Conservation (phyloP, 2,888 invertebrate genomes). For the Drosophila hawaiiensis region DNA sequence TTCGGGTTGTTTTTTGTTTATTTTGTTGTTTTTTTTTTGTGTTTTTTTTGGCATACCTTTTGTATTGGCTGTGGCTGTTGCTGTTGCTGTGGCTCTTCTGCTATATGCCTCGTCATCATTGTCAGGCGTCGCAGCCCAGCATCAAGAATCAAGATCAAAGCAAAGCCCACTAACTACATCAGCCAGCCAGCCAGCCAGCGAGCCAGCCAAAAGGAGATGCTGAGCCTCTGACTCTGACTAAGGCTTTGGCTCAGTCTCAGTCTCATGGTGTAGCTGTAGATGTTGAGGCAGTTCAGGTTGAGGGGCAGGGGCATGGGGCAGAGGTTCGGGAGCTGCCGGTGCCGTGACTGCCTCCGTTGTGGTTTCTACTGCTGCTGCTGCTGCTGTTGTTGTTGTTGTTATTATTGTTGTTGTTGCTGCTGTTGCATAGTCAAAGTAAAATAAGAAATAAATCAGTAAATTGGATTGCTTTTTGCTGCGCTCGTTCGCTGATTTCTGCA, state of each 20-base stretch:
- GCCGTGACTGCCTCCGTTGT: conserved; percentile 65
- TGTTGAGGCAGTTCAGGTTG: conserved; percentile 7
- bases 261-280: conserved; percentile 12
- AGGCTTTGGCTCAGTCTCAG: conserved; percentile 10
- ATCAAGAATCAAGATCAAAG: conserved; percentile 80
- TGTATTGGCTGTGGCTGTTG: conserved; percentile 57
- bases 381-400: conserved; percentile 38
- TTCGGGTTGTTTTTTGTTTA: conserved; percentile 14
- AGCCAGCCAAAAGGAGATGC: conserved; percentile 26
- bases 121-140: conserved; percentile 76
- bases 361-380: conserved; percentile 51
- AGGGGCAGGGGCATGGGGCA: conserved; percentile 22
- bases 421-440: conserved; percentile 79
- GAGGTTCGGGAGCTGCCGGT: conserved; percentile 33
- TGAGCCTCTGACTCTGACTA: conserved; percentile 17
- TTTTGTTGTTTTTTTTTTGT: conserved; percentile 25
- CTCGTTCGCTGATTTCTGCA: conserved; percentile 69
- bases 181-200: conserved; percentile 14
- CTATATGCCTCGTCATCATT: conserved; percentile 76
- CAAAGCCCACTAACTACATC: conserved; percentile 79
- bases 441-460: conserved; percentile 82
- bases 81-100: conserved; percentile 32
- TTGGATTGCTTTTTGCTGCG: conserved; percentile 77
- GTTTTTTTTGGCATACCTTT: conserved; percentile 67
- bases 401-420: conserved; percentile 48